A percentile compares a stretch with the other conserved stretches of the same genome.
phyloP scores from a whole-genome alignment of 2,113 vertebrate genomes.

The Corythornis cristatus region DNA sequence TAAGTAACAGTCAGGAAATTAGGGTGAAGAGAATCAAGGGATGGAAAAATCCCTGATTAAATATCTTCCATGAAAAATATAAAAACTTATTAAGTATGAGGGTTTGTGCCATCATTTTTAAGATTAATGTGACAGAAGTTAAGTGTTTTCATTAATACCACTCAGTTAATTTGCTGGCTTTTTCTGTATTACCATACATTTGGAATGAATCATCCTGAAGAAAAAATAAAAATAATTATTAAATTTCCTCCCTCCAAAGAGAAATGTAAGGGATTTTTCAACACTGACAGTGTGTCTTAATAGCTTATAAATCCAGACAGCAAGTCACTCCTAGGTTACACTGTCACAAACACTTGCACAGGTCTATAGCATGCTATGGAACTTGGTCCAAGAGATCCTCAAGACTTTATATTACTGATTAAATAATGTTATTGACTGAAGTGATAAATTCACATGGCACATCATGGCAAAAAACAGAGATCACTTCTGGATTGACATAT shows the following conservation, averaged over 20 bases:
- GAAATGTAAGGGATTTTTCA: not conserved
- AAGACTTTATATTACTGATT: not conserved
- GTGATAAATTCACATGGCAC: not conserved
- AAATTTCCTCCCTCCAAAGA: not conserved
- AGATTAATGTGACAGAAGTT: conserved; percentile 41
- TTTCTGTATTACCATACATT: conserved; percentile 19
- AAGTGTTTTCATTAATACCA: conserved; percentile 24
- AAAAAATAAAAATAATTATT: not conserved
- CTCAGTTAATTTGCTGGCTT: not conserved
- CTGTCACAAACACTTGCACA: not conserved
- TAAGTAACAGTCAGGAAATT: not conserved
- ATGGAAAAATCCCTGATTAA: conserved; percentile 16
- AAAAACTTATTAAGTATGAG: not conserved
- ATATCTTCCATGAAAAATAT: not conserved
- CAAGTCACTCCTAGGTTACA: not conserved
- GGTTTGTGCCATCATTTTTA: not conserved
- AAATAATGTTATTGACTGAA: not conserved
- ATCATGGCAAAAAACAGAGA: rapidly evolving
- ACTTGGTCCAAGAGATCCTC: not conserved
- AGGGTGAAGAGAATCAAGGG: conserved; percentile 3
- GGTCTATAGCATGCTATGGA: not conserved
- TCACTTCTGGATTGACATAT: not conserved
- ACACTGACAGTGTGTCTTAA: not conserved
- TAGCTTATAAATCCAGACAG: not conserved
- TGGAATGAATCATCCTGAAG: not conserved